Percentiles rank a stretch among this genome's conserved stretches.
Conservation (phyloP, 2,888 invertebrate species). For the Volucella bombylans region DNA sequence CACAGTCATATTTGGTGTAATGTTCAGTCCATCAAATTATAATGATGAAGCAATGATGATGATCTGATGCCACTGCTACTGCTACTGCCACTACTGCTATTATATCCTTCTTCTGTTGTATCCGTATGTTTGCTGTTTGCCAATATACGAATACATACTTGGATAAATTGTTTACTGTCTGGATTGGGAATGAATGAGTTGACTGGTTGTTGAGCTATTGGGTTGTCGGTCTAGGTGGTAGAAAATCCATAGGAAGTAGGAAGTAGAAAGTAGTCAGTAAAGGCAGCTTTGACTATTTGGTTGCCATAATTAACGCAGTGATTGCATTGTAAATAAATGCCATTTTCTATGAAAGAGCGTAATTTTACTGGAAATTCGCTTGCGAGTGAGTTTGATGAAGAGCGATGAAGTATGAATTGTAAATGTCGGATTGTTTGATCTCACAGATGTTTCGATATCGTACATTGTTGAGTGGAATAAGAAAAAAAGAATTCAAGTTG, state of each 20-base stretch:
- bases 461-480: neutral
- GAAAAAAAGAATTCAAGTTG: neutral
- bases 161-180: slow-evolving; percentile 73
- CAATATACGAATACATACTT: slow-evolving; percentile 53
- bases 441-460: slow-evolving; percentile 35
- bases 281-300: slow-evolving; percentile 52
- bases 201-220: slow-evolving; percentile 11
- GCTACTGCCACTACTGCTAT: slow-evolving; percentile 23
- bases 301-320: slow-evolving; percentile 70
- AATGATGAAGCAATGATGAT: slow-evolving; percentile 32
- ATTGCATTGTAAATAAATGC: slow-evolving; percentile 73
- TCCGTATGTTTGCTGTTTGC: slow-evolving; percentile 62
- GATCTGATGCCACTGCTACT: slow-evolving; percentile 44
- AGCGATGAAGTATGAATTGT: neutral
- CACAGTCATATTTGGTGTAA: slow-evolving; percentile 9
- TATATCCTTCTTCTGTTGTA: neutral
- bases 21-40: slow-evolving; percentile 59
- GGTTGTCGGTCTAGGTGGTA: neutral
- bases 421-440: slow-evolving; percentile 4
- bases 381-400: slow-evolving; percentile 25
- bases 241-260: neutral
- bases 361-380: slow-evolving; percentile 48
- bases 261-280: no score
- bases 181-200: slow-evolving; percentile 61
- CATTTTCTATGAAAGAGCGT: slow-evolving; percentile 46